A percentile compares a stretch with the other conserved stretches of the same genome.
These are phyloP conservation scores for Tokudaia muenninki DNA, from an alignment of 2,797 vertebrate genomes.

Conservation along the genomic window DNA sequence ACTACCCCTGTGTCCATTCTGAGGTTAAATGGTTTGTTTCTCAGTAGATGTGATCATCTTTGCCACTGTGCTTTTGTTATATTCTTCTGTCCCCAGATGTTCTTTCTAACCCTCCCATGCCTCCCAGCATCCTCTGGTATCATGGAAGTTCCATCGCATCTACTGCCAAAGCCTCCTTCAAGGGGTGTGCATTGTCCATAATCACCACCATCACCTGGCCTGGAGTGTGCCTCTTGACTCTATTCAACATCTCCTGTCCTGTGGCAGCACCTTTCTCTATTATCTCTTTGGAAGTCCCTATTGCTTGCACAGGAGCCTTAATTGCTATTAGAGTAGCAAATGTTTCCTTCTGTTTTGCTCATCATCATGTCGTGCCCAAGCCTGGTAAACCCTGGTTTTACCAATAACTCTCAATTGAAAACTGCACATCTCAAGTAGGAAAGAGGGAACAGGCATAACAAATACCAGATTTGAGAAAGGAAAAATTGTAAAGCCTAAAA, in stretches of 20 bases:
- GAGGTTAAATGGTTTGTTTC: not conserved
- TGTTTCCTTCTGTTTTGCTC: not conserved
- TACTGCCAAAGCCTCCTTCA: not conserved
- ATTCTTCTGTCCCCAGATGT: not conserved
- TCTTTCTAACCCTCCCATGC: not conserved
- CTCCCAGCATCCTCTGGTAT: not conserved
- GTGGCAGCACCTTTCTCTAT: not conserved
- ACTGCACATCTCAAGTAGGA: too few species aligned
- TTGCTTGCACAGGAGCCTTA: not conserved
- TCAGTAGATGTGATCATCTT: not conserved
- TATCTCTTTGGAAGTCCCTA: not conserved
- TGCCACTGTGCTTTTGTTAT: not conserved
- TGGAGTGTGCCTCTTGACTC: not conserved
- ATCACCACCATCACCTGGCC: not conserved
- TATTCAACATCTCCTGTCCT: not conserved
- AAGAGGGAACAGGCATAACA: rapidly evolving
- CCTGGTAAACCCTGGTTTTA: not conserved
- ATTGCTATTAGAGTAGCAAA: not conserved
- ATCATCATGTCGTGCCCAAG: not conserved
- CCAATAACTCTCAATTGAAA: not conserved
- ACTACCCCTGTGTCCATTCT: not conserved
- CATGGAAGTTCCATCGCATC: not conserved
- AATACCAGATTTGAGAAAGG: not conserved
- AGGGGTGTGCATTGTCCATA: not conserved
- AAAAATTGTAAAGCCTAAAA: not conserved